Evolutionary conservation across 2,113 vertebrate genomes (phyloP).

Genomic region (Eolophus roseicapilla): DNA sequence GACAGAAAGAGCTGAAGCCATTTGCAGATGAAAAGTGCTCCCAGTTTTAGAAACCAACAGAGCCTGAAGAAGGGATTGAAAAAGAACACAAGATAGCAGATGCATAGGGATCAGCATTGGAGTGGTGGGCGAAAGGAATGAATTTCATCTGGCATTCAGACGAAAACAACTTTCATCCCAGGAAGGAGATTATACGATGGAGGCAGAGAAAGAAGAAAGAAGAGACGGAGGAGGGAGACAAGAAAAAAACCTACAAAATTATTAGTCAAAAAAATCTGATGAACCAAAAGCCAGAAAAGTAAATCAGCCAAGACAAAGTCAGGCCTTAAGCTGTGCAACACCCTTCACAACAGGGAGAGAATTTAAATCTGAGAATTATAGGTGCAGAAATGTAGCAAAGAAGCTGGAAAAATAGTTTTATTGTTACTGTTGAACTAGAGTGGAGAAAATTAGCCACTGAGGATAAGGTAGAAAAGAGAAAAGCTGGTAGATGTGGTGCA

Average conservation of each 20-base stretch:
- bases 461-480: neutral
- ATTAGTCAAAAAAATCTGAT: neutral
- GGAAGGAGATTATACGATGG: neutral
- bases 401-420: neutral
- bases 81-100: neutral
- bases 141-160: conserved; percentile 13
- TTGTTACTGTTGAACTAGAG: neutral
- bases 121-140: neutral
- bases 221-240: neutral
- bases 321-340: neutral
- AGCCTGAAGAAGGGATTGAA: neutral
- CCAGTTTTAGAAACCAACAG: conserved; percentile 36
- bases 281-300: neutral
- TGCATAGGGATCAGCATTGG: neutral
- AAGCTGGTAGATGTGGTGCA: neutral
- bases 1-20: neutral
- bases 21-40: conserved; percentile 41
- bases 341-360: neutral
- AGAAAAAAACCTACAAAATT: neutral
- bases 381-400: neutral
- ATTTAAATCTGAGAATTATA: neutral
- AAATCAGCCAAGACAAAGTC: neutral
- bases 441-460: neutral
- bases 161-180: neutral
- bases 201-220: neutral